Percentiles rank a stretch among this genome's conserved stretches.
These are phyloP conservation scores for Galeopsomyia nigrocyanea DNA, from an alignment of 2,888 invertebrate species.

Conservation along the genomic window DNA sequence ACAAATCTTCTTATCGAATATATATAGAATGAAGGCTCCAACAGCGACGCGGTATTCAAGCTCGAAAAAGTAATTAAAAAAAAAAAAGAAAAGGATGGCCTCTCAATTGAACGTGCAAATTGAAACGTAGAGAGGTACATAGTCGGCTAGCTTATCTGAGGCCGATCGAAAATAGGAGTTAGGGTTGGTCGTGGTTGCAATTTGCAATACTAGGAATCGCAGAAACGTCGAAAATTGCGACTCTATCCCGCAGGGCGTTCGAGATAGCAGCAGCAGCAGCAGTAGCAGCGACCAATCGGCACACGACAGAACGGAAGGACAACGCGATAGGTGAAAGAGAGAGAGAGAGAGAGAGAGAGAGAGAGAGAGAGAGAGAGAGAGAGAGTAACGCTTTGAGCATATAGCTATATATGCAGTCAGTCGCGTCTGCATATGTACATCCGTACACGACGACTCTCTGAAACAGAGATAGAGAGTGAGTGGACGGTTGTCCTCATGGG, in stretches of 20 bases:
- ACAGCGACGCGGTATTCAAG: neutral
- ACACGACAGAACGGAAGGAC: too few species aligned
- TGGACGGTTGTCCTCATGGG: too few species aligned
- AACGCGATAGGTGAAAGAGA: neutral
- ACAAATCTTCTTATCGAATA: too few species aligned
- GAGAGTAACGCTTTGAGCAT: slow-evolving; percentile 51
- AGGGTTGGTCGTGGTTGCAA: too few species aligned
- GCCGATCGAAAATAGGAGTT: too few species aligned
- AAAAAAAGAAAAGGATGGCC: too few species aligned
- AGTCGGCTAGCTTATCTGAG: too few species aligned
- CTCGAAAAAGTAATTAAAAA: neutral
- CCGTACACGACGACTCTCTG: neutral
- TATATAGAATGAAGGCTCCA: neutral
- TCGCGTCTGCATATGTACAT: neutral
- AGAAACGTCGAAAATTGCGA: neutral
- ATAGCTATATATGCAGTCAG: neutral
- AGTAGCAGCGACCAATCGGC: too few species aligned
- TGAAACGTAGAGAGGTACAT: neutral
- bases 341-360: slow-evolving; percentile 41
- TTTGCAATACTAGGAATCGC: too few species aligned
- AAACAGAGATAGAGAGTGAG: too few species aligned
- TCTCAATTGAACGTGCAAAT: neutral
- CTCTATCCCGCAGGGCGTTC: neutral
- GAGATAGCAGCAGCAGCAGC: too few species aligned
- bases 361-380: slow-evolving; percentile 42